Conservation (phyloP, 2,113 vertebrate genomes). For the Eptesicus fuscus region DNA sequence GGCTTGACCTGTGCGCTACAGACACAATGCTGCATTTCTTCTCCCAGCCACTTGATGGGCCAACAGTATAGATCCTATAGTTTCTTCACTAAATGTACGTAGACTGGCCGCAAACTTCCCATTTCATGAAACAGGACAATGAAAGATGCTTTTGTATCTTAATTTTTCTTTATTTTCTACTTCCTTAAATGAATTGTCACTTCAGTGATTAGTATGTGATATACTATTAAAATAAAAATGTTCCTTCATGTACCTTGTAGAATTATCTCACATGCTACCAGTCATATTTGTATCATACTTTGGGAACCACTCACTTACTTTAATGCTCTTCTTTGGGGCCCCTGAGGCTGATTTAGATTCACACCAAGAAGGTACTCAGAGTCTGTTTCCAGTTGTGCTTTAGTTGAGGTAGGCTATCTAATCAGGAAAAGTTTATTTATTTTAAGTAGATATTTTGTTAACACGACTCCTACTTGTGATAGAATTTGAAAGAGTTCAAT, state of each 20-base stretch:
- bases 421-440: background rate
- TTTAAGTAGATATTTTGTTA: background rate
- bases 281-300: background rate
- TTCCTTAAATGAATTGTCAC: background rate
- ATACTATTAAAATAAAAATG: background rate
- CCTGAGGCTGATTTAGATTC: background rate
- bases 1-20: background rate
- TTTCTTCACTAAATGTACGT: constrained; percentile 73
- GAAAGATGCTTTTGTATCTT: background rate
- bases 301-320: background rate
- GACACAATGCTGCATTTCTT: constrained; percentile 38
- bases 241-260: background rate
- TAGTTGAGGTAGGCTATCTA: background rate
- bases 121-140: background rate
- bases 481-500: background rate
- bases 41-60: background rate
- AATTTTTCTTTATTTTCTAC: background rate
- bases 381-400: background rate
- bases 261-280: background rate
- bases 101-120: background rate
- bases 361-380: background rate
- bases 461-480: background rate
- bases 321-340: background rate
- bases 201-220: background rate
- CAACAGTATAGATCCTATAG: constrained; percentile 62